Evolutionary conservation across 2,888 invertebrate species (phyloP), one percentile per base, ranked within the genome.

Genomic region (Brachyptera putata): DNA sequence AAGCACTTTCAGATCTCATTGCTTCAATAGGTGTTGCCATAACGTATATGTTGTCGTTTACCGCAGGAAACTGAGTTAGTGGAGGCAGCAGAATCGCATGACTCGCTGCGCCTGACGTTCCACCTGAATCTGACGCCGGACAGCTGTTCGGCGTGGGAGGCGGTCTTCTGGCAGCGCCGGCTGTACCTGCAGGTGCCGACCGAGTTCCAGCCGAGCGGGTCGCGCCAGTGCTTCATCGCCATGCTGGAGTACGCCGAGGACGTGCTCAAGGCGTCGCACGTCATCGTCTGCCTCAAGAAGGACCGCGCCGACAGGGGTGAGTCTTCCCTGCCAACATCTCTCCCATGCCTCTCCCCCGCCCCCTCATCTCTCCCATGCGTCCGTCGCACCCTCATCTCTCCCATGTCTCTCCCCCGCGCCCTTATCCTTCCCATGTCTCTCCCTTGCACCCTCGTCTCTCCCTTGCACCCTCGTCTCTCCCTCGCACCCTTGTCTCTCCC

Each of bases 231-330:
- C 67, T 95, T 97, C 78, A 86, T 97, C 70, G 87, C 93, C 49
- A 82, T 97, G 57, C 79, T 97, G 69, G 97, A 97, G 80, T 95
- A 94, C 73, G 96, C 95, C 57, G 97, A 97, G 75, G 96, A 97
- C 73, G 85, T 89, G 65, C 83, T 97, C 57, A 85, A 86, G 64
- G 93, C 92, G 74, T 82, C 83, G 68, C 85, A 89, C 72, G 88
- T 91, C 70, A 80, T 89, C 66, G 83, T 88, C 61, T 91, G 89
- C 77, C 85, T 94, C 74, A 84, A 85, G 68, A 92, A 92, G 77
- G 86, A 88, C 71, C 85, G 93, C 57, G 75, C 84, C 55, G 95
- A 96, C 73, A 85, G 93, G 77, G 80, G 84, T 83, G 74, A 67
- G 70, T 68, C 1, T 39, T 11, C 22, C 16, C 18, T 41, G n/a